Conservation (phyloP, 35 echinoderm and acorn worm genomes). For the Apostichopus parvimensis region DNA sequence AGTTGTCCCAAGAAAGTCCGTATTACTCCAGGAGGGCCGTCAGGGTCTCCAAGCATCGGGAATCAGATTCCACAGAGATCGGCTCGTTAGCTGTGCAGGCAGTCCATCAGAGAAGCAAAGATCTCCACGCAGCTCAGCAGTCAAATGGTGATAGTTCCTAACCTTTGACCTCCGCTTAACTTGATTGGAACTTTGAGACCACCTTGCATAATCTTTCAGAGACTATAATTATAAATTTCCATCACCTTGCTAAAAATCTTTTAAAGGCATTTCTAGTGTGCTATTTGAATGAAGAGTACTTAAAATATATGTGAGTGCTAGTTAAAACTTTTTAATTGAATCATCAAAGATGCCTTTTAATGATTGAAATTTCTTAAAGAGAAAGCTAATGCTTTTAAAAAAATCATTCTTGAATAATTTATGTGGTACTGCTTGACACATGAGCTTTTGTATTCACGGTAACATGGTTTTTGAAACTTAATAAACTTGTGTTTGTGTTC, state of each 20-base stretch:
- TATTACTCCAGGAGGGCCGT: conserved; percentile 34
- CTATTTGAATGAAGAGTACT: background rate
- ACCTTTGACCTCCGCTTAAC: background rate
- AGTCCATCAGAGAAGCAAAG: conserved; percentile 44
- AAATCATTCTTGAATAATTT: too few relatives aligned
- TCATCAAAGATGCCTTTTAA: background rate
- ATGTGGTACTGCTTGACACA: too few relatives aligned
- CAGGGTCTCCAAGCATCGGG: conserved; percentile 32
- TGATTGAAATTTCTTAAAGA: background rate
- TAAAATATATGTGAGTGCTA: background rate
- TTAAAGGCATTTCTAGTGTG: background rate
- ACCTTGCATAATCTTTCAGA: background rate
- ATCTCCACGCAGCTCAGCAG: conserved; percentile 29
- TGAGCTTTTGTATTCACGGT: too few relatives aligned
- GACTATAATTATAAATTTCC: background rate
- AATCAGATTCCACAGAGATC: background rate
- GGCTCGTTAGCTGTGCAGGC: conserved; percentile 44
- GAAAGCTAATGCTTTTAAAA: too few relatives aligned
- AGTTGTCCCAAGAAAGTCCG: conserved; percentile 47
- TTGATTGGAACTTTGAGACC: background rate
- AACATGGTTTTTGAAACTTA: too few relatives aligned
- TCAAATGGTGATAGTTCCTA: conserved; percentile 47
- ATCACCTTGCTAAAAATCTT: background rate
- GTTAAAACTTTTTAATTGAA: too few relatives aligned
- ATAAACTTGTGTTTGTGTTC: too few relatives aligned